Percentiles rank a stretch among this genome's conserved stretches.
phyloP scores from a whole-genome alignment of 2,888 invertebrate genomes.

The Xanthostigma xanthostigma region DNA sequence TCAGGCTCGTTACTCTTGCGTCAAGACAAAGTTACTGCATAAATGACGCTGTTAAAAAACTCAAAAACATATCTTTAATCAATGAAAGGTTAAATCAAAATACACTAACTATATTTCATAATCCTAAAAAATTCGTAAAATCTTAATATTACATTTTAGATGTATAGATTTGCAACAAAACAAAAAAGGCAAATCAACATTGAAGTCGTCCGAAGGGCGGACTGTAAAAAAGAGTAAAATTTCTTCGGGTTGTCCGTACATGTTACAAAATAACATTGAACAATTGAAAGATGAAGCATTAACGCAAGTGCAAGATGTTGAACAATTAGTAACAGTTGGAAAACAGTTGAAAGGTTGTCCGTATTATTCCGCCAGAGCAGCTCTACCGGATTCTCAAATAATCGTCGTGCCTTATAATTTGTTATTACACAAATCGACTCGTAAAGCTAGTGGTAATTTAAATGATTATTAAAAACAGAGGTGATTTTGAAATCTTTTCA shows the following conservation, averaged over 20 bases:
- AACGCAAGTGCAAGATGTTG: slow-evolving; percentile 68
- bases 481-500: slow-evolving; percentile 33
- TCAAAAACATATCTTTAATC: slow-evolving; percentile 63
- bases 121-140: slow-evolving; percentile 4
- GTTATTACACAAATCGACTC: slow-evolving; percentile 61
- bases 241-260: slow-evolving; percentile 50
- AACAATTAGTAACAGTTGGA: slow-evolving; percentile 61
- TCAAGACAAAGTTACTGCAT: slow-evolving; percentile 87
- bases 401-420: slow-evolving; percentile 66
- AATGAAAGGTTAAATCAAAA: slow-evolving; percentile 55
- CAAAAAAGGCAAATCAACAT: slow-evolving; percentile 37
- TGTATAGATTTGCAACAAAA: slow-evolving; percentile 68
- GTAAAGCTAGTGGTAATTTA: slow-evolving; percentile 51
- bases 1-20: slow-evolving; percentile 70
- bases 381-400: slow-evolving; percentile 71
- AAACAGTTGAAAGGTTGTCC: slow-evolving; percentile 69
- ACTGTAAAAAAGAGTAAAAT: slow-evolving; percentile 46
- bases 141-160: slow-evolving; percentile 25
- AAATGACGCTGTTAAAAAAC: slow-evolving; percentile 57
- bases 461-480: slow-evolving; percentile 21
- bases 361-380: slow-evolving; percentile 79
- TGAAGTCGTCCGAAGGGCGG: slow-evolving; percentile 42
- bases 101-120: not conserved
- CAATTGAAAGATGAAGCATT: slow-evolving; percentile 48
- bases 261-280: slow-evolving; percentile 44